A percentile compares a stretch with the other conserved stretches of the same genome.
Conservation (phyloP, 1,140 invertebrate species). For the Bombus breviceps region DNA sequence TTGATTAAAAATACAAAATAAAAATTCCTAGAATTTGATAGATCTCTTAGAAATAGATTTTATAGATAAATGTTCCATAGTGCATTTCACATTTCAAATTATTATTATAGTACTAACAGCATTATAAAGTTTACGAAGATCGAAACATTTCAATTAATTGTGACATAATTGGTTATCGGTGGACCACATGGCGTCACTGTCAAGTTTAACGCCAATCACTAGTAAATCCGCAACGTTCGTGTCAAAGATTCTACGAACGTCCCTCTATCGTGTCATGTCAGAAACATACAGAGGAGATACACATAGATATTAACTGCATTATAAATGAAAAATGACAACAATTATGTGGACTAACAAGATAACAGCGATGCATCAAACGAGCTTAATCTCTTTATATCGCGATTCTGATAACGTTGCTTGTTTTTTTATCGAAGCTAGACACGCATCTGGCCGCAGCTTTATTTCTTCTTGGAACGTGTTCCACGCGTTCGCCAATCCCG, state of each 20-base stretch:
- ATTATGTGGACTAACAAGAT: constrained; percentile 43
- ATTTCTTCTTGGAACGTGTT: constrained; percentile 53
- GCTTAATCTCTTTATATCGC: constrained; percentile 47
- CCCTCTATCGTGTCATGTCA: neutral
- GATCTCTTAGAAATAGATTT: too few relatives aligned
- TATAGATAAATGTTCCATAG: neutral
- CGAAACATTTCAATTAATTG: neutral
- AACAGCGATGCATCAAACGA: constrained; percentile 47
- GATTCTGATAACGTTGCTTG: constrained; percentile 32
- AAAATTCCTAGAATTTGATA: too few relatives aligned
- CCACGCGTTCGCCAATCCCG: constrained; percentile 54
- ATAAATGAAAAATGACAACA: constrained; percentile 39
- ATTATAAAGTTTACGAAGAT: neutral
- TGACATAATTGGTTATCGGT: neutral
- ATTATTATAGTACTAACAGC: neutral
- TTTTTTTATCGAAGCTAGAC: constrained; percentile 23
- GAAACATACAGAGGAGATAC: neutral
- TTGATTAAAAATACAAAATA: too few relatives aligned
- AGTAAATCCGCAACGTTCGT: neutral
- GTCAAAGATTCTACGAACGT: neutral
- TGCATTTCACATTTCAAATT: neutral
- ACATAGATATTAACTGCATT: constrained; percentile 21
- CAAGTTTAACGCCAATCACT: neutral
- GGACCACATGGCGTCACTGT: neutral
- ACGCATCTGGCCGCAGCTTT: neutral